Evolutionary conservation across 2,797 vertebrate species (phyloP).

Genomic region (Alosa sapidissima): DNA sequence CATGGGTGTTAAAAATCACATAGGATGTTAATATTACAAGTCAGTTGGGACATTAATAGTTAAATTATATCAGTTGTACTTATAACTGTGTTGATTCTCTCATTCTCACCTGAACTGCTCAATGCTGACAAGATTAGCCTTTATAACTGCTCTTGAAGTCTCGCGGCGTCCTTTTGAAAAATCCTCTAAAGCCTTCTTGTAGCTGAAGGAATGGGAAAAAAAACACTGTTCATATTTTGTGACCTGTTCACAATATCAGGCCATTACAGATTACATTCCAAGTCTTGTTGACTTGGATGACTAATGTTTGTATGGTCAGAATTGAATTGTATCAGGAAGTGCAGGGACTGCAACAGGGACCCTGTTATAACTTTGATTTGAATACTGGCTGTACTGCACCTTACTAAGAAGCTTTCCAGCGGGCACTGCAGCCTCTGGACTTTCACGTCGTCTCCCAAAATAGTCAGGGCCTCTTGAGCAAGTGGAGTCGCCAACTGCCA

Average conservation of each 20-base stretch:
- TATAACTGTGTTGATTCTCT: neutral
- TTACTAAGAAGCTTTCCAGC: slow-evolving; percentile 62
- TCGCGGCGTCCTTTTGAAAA: slow-evolving; percentile 72
- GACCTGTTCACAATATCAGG: neutral
- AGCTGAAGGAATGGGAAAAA: slow-evolving; percentile 67
- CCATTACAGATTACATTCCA: neutral
- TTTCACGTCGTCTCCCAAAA: slow-evolving; percentile 54
- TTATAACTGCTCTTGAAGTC: slow-evolving; percentile 68
- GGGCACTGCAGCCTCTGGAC: slow-evolving; percentile 55
- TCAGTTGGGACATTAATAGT: neutral
- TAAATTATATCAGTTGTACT: neutral
- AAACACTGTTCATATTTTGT: slow-evolving; percentile 10
- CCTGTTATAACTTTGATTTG: too few species aligned
- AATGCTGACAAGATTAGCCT: slow-evolving; percentile 83
- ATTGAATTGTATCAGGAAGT: neutral
- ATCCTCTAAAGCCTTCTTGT: slow-evolving; percentile 73
- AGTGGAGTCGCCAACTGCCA: slow-evolving; percentile 57
- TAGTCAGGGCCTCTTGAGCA: slow-evolving; percentile 45
- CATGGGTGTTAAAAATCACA: too few species aligned
- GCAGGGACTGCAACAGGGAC: neutral
- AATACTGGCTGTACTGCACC: slow-evolving; percentile 52
- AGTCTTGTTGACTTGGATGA: neutral
- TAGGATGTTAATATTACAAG: too few species aligned
- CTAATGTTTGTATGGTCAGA: neutral
- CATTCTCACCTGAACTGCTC: slow-evolving; percentile 80